These are phyloP conservation scores for Rhopilema esculentum DNA, from an alignment of 30 jellyfish, hydroid and myxozoan genomes.

Conservation along the genomic window DNA sequence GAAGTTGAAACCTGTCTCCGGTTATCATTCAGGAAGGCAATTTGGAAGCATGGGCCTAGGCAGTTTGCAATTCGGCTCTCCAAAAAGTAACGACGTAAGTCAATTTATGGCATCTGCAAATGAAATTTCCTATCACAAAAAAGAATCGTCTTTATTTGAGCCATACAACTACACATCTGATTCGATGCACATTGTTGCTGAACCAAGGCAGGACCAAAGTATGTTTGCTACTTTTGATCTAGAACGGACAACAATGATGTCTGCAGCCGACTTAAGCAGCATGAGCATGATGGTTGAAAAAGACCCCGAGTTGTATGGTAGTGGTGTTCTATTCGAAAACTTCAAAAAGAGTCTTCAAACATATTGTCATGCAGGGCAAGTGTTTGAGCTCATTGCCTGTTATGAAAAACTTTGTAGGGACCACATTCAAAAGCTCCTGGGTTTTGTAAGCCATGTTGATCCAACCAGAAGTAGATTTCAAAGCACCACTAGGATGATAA, in stretches of 20 bases:
- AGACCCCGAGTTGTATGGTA: slow-evolving; percentile 68
- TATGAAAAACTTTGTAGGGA: slow-evolving; percentile 83
- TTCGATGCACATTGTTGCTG: not conserved
- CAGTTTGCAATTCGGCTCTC: not conserved
- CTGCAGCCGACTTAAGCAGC: slow-evolving; percentile 44
- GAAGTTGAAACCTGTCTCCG: not conserved
- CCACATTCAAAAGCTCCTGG: slow-evolving; percentile 59
- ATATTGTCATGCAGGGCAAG: slow-evolving; percentile 85
- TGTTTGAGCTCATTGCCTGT: slow-evolving; percentile 76
- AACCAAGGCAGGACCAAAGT: not conserved
- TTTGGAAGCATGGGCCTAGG: not conserved
- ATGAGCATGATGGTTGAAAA: slow-evolving; percentile 43
- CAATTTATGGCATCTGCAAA: not conserved
- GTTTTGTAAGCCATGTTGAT: slow-evolving; percentile 66
- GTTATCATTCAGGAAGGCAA: not conserved
- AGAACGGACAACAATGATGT: not conserved
- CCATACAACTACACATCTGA: not conserved
- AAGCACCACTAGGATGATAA: slow-evolving; percentile 62
- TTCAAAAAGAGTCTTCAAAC: slow-evolving; percentile 60
- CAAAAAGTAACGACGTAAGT: not conserved
- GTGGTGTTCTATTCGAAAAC: slow-evolving; percentile 58
- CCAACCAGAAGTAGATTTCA: slow-evolving; percentile 81
- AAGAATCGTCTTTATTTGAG: not conserved
- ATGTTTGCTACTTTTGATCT: not conserved
- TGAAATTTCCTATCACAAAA: not conserved